Conservation (phyloP, 2,888 invertebrate genomes). For the Megastigmus dorsalis region DNA sequence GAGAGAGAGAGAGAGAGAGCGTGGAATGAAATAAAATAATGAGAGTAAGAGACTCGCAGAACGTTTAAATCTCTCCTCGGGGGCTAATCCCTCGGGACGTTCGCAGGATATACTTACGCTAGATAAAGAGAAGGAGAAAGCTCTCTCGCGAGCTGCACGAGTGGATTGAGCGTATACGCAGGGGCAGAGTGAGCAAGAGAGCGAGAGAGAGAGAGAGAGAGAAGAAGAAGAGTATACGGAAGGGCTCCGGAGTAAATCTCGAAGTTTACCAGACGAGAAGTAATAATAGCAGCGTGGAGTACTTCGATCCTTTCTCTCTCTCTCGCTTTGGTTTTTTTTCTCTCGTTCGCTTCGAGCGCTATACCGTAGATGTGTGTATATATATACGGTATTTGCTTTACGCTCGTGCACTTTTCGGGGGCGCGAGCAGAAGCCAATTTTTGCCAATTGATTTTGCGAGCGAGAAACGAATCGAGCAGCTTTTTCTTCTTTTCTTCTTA, state of each 20-base stretch:
- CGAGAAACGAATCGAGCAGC: not conserved
- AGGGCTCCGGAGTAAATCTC: slow-evolving; percentile 57
- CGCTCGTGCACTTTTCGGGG: slow-evolving; percentile 15
- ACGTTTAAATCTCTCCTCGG: slow-evolving; percentile 63
- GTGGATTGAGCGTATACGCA: too few species aligned
- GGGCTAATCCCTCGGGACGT: slow-evolving; percentile 61
- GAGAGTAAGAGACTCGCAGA: slow-evolving; percentile 38
- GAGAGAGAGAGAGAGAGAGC: not conserved
- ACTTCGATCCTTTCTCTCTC: slow-evolving; percentile 20
- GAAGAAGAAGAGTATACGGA: slow-evolving; percentile 48
- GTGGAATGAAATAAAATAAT: slow-evolving; percentile 50
- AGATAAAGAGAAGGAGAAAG: slow-evolving; percentile 29
- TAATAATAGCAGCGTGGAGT: slow-evolving; percentile 59
- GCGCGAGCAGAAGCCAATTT: slow-evolving; percentile 14
- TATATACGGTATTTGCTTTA: slow-evolving; percentile 13
- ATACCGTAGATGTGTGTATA: too few species aligned
- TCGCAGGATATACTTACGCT: slow-evolving; percentile 32
- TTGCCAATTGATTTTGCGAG: slow-evolving; percentile 30
- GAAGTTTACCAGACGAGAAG: slow-evolving; percentile 61
- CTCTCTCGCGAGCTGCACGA: too few species aligned
- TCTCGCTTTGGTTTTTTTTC: slow-evolving; percentile 4
- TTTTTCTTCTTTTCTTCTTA: not conserved
- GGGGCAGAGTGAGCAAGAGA: too few species aligned
- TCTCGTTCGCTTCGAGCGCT: not conserved
- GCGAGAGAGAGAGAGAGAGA: slow-evolving; percentile 8